Evolutionary conservation across 1,140 invertebrate genomes (phyloP).

Genomic region (Macrocentrus cingulum): DNA sequence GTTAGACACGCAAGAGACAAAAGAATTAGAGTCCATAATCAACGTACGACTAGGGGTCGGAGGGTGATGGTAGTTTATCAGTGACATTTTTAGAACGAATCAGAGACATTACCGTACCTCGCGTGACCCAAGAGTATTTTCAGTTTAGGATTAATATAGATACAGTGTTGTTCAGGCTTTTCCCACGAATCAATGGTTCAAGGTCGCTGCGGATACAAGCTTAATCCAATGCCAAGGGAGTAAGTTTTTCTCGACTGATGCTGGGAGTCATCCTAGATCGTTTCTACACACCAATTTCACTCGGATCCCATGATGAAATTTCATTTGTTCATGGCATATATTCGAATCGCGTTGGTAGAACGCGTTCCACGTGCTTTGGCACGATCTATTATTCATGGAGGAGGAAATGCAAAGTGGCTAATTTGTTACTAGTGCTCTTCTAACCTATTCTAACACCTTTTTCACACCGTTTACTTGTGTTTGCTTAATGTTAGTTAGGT

Average conservation of each 20-base stretch:
- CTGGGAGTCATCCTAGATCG: background rate
- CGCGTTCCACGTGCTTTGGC: too few relatives aligned
- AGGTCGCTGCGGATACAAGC: constrained; percentile 37
- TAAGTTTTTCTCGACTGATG: background rate
- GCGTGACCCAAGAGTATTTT: constrained; percentile 36
- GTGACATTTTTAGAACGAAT: constrained; percentile 1
- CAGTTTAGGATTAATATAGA: constrained; percentile 24
- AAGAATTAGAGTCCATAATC: too few relatives aligned
- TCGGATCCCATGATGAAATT: background rate
- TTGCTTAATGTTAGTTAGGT: too few relatives aligned
- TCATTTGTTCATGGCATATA: background rate
- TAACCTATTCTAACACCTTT: too few relatives aligned
- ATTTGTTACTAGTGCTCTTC: too few relatives aligned
- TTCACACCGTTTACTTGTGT: too few relatives aligned
- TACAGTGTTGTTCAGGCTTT: constrained; percentile 17
- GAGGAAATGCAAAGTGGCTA: too few relatives aligned
- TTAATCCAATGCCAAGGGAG: background rate
- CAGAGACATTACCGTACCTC: constrained; percentile 26
- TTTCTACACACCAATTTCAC: background rate
- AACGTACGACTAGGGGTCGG: too few relatives aligned
- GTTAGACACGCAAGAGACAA: too few relatives aligned
- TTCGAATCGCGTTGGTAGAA: too few relatives aligned
- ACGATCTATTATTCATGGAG: too few relatives aligned
- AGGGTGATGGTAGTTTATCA: background rate
- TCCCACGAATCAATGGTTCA: constrained; percentile 34